Evolutionary conservation across 2,113 vertebrate species (phyloP).

Genomic region (Henicopernis longicauda): DNA sequence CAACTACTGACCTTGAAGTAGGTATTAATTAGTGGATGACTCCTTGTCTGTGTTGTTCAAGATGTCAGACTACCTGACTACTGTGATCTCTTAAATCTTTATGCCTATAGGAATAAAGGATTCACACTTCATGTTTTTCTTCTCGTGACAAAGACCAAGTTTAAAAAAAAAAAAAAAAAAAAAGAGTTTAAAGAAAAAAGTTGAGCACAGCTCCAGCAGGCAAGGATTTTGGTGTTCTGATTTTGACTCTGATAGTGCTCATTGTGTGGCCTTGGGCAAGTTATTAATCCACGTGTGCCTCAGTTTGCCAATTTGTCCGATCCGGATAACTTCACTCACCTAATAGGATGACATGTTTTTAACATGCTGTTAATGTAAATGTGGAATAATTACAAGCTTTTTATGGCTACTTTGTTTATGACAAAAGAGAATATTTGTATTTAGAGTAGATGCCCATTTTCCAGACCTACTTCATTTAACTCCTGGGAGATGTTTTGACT

Average conservation of each 20-base stretch:
- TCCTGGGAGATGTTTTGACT: neutral
- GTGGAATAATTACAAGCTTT: neutral
- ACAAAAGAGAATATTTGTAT: neutral
- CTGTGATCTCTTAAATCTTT: neutral
- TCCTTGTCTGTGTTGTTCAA: accelerated
- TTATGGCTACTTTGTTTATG: neutral
- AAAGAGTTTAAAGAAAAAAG: neutral
- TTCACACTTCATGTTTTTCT: neutral
- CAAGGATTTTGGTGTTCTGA: neutral
- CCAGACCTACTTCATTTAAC: neutral
- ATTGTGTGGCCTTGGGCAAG: neutral
- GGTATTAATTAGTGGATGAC: neutral
- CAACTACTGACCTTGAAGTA: neutral
- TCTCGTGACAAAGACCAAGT: neutral
- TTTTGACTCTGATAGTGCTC: neutral
- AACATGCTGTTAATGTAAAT: neutral
- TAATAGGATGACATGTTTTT: neutral
- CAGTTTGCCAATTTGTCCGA: neutral
- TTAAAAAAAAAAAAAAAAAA: no score
- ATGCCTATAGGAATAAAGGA: accelerated
- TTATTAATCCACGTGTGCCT: neutral
- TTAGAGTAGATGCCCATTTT: neutral
- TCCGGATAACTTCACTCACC: neutral
- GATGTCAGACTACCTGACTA: neutral
- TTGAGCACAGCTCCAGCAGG: neutral